Percentiles rank a stretch among this genome's conserved stretches.
Conservation (phyloP, 2,797 vertebrate species). For the Oreortyx pictus region DNA sequence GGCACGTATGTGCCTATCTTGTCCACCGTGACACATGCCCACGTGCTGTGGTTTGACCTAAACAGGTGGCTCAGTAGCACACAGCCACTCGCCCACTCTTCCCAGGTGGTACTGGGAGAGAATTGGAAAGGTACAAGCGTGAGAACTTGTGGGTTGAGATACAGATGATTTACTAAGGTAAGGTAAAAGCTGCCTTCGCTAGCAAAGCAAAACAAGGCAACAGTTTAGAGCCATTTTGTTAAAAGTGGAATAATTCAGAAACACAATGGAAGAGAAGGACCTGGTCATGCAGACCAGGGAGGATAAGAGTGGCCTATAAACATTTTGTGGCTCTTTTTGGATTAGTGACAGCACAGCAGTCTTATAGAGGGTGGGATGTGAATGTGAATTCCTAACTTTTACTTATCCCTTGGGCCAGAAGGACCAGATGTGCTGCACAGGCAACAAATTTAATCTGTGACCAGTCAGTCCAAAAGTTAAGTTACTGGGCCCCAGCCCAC, state of each 20-base stretch:
- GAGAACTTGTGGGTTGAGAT: not conserved
- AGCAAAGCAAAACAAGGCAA: not conserved
- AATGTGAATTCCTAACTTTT: not conserved
- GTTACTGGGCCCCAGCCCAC: not conserved
- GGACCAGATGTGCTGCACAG: slow-evolving; percentile 45
- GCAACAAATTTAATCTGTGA: slow-evolving; percentile 26
- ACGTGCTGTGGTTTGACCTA: not conserved
- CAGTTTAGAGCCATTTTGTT: not conserved
- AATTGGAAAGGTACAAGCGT: not conserved
- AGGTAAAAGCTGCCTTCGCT: not conserved
- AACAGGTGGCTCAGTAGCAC: not conserved
- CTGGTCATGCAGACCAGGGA: fast-evolving
- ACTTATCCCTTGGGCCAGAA: slow-evolving; percentile 4
- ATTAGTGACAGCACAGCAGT: not conserved
- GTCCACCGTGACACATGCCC: fast-evolving
- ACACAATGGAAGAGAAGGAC: not conserved
- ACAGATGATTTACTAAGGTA: not conserved
- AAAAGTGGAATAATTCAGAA: not conserved
- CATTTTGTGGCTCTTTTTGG: not conserved
- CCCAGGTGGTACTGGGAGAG: not conserved
- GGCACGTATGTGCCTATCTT: not conserved
- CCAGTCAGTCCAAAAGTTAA: not conserved
- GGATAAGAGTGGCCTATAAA: not conserved
- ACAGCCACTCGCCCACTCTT: not conserved
- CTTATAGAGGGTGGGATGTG: not conserved